phyloP scores from a whole-genome alignment of 92 coral and sea anemone species.

The Chrysogorgia sp. region DNA sequence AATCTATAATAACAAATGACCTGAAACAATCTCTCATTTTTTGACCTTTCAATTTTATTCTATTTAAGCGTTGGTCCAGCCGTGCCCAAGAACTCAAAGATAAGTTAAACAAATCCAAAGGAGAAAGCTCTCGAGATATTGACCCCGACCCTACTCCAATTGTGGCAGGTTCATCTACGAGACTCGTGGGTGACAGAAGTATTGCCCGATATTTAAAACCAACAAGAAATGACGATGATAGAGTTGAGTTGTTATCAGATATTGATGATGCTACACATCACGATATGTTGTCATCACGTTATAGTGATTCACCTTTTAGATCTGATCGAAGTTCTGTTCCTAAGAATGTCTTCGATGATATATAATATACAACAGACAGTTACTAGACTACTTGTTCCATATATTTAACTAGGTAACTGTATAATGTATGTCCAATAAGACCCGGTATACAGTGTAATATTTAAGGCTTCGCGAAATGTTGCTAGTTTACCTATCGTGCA shows the following conservation, averaged over 20 bases:
- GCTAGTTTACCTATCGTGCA: no score
- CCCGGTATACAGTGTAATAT: no score
- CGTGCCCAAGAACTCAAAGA: conserved; percentile 60
- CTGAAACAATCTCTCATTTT: no score
- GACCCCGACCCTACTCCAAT: conserved; percentile 65
- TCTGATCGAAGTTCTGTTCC: conserved; percentile 77
- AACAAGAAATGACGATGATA: conserved; percentile 64
- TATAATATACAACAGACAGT: conserved; percentile 47
- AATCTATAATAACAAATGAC: no score
- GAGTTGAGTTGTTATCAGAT: conserved; percentile 86
- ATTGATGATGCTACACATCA: conserved; percentile 77
- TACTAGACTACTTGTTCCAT: neutral
- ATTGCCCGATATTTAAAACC: conserved; percentile 42
- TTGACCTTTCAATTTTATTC: no score
- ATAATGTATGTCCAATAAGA: neutral
- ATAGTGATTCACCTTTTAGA: conserved; percentile 57
- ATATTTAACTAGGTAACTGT: neutral
- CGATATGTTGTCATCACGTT: conserved; percentile 54
- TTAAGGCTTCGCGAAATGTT: no score
- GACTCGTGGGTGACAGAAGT: conserved; percentile 36
- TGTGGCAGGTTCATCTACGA: conserved; percentile 38
- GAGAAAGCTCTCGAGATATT: conserved; percentile 49
- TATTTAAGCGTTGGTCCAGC: conserved; percentile 32
- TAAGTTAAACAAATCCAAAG: conserved; percentile 40
- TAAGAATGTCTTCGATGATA: conserved; percentile 94